Conservation (phyloP, 2,113 vertebrate species). For the Riparia riparia region DNA sequence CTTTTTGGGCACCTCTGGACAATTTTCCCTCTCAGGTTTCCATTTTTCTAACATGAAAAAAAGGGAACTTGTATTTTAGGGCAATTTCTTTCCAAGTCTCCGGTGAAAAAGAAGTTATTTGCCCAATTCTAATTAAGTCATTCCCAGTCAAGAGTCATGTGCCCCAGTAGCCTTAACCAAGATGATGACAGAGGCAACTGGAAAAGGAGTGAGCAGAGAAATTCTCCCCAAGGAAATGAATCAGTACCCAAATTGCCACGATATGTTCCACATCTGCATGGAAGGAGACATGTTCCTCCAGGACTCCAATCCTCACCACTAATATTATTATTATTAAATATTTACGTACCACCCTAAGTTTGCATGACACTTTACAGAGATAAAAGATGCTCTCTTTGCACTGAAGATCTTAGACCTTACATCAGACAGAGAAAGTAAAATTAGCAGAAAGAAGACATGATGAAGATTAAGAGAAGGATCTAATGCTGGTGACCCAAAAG, state of each 20-base stretch:
- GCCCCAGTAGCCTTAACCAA: neutral
- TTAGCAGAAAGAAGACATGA: neutral
- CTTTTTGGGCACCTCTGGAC: neutral
- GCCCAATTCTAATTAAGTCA: neutral
- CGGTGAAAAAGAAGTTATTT: neutral
- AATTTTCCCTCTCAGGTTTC: neutral
- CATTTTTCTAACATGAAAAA: neutral
- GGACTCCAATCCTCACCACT: slow-evolving; percentile 2
- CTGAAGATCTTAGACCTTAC: slow-evolving; percentile 37
- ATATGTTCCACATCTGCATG: neutral
- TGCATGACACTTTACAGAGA: slow-evolving; percentile 4
- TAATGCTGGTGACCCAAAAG: slow-evolving; percentile 30
- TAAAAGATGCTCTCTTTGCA: slow-evolving; percentile 17
- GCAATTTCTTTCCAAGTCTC: neutral
- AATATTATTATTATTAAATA: slow-evolving; percentile 64
- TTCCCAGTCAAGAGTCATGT: neutral
- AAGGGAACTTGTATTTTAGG: neutral
- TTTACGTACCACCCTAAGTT: neutral
- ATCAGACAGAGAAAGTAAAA: neutral
- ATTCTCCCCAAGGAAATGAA: neutral
- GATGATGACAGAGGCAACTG: neutral
- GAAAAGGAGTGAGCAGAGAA: neutral
- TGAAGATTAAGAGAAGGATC: neutral
- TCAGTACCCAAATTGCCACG: neutral
- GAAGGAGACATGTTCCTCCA: neutral